Percentiles rank a stretch among this genome's conserved stretches.
Evolutionary conservation across 1,140 invertebrate species (phyloP).

Genomic region (Thrips palmi): DNA sequence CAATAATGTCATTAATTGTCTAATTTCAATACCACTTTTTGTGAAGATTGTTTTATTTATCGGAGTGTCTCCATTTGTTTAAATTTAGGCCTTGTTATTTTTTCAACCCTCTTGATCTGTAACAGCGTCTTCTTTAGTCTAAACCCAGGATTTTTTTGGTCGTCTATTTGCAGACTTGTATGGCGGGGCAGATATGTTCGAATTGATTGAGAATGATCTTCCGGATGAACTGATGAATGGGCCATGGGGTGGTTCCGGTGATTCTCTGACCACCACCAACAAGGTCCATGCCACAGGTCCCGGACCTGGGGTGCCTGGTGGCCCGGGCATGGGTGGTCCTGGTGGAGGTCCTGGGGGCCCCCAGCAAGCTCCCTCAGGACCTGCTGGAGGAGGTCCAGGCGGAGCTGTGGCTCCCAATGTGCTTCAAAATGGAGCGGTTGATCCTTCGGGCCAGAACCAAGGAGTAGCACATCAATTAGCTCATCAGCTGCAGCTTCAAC

Average conservation of each 20-base stretch:
- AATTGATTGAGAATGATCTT: slow-evolving; percentile 78
- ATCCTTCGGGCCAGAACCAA: too few relatives aligned
- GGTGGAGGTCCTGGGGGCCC: slow-evolving; percentile 2
- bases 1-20: too few relatives aligned
- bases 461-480: slow-evolving; percentile 14
- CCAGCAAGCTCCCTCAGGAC: too few relatives aligned
- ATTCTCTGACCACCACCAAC: slow-evolving; percentile 21
- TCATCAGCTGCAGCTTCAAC: slow-evolving; percentile 12
- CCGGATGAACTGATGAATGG: slow-evolving; percentile 74
- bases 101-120: too few relatives aligned
- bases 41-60: background rate
- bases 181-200: slow-evolving; percentile 63
- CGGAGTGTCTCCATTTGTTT: background rate
- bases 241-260: slow-evolving; percentile 40
- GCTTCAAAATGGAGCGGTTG: slow-evolving; percentile 10
- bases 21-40: too few relatives aligned
- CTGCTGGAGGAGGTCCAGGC: too few relatives aligned
- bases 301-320: slow-evolving; percentile 37
- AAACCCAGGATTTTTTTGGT: slow-evolving; percentile 7
- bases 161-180: slow-evolving; percentile 36
- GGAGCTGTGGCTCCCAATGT: too few relatives aligned
- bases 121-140: too few relatives aligned
- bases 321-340: slow-evolving; percentile 10
- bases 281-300: slow-evolving; percentile 59
- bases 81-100: too few relatives aligned